Conservation (phyloP, 2,113 vertebrate species). For the Alouatta palliata region DNA sequence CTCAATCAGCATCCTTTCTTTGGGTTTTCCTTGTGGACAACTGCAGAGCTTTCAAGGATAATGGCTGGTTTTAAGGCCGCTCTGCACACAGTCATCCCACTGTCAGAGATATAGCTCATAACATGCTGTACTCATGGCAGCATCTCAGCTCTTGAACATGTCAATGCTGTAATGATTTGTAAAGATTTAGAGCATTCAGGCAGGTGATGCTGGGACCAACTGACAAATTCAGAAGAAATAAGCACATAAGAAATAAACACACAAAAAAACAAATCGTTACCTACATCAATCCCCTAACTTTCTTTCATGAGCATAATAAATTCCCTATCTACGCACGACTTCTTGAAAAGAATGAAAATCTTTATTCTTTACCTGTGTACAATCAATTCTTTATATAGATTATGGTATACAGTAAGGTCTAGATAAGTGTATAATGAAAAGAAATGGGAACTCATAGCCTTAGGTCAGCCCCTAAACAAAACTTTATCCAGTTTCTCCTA, state of each 20-base stretch:
- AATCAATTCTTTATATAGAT: background rate
- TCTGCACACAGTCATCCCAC: background rate
- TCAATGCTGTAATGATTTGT: background rate
- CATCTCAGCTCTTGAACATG: background rate
- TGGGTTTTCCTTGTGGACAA: background rate
- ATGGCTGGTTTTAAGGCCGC: background rate
- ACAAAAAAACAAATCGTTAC: background rate
- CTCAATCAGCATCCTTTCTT: background rate
- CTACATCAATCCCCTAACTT: background rate
- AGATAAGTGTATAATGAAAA: background rate
- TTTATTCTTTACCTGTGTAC: background rate
- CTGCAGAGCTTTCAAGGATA: background rate
- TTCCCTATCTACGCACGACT: background rate
- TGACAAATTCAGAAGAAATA: background rate
- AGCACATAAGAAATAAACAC: background rate
- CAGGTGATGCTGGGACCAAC: background rate
- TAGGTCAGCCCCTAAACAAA: background rate
- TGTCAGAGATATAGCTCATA: background rate
- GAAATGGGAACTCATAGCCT: background rate
- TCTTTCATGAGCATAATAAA: background rate
- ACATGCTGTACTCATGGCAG: background rate
- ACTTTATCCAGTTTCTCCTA: background rate
- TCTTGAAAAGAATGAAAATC: background rate
- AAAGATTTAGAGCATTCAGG: background rate
- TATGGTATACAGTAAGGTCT: background rate